These are phyloP conservation scores for Linepithema humile DNA, from an alignment of 1,140 invertebrate genomes.

Conservation along the genomic window DNA sequence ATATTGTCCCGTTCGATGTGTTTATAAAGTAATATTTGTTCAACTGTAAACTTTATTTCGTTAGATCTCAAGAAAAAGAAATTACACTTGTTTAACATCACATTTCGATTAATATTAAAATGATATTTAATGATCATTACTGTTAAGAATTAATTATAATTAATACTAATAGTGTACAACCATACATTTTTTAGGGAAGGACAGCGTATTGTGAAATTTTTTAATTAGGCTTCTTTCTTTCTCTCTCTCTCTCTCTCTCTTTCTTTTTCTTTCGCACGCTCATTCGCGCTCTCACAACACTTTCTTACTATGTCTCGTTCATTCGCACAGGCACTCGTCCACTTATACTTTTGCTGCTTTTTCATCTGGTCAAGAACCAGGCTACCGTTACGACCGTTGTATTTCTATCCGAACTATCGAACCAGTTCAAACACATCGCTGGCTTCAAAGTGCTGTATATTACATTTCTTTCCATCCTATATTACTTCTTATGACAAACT, in stretches of 20 bases:
- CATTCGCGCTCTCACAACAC: conserved; percentile 15
- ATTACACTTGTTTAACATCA: conserved; percentile 82
- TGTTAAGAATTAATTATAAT: conserved; percentile 83
- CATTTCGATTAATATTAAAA: conserved; percentile 84
- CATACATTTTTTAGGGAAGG: conserved; percentile 77
- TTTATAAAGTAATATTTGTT: conserved; percentile 77
- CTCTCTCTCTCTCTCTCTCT: conserved; percentile 51
- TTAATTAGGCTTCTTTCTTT: conserved; percentile 69
- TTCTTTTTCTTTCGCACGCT: conserved; percentile 56
- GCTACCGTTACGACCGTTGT: conserved; percentile 50
- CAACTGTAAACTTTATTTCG: conserved; percentile 81
- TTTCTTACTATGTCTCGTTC: conserved; percentile 48
- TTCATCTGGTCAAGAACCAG: conserved; percentile 60
- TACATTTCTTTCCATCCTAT: conserved; percentile 79
- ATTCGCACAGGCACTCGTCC: conserved; percentile 57
- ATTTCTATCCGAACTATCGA: conserved; percentile 74
- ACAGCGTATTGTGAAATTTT: conserved; percentile 77
- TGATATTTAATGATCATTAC: conserved; percentile 82
- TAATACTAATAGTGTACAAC: conserved; percentile 84
- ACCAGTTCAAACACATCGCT: conserved; percentile 77
- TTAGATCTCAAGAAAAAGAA: conserved; percentile 81
- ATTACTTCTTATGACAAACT: conserved; percentile 76
- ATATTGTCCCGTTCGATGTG: conserved; percentile 73
- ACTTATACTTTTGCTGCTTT: conserved; percentile 54
- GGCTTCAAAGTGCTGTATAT: conserved; percentile 79